phyloP scores from a whole-genome alignment of 2,113 vertebrate genomes.

The Promerops cafer region DNA sequence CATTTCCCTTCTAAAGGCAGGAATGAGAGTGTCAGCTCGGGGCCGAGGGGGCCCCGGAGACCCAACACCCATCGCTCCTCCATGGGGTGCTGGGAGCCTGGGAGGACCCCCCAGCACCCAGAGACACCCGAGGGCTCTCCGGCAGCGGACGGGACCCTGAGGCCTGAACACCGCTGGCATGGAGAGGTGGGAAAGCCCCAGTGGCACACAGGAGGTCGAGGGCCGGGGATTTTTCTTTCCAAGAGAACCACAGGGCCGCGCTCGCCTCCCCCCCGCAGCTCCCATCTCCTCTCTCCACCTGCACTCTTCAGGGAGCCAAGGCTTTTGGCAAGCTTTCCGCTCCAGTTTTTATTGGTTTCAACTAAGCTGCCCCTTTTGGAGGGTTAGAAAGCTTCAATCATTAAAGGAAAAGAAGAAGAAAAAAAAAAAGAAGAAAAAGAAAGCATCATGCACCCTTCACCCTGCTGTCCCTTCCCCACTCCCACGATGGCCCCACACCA shows the following conservation, averaged over 20 bases:
- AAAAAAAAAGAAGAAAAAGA: fast-evolving
- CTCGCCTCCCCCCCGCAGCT: conserved; percentile 54
- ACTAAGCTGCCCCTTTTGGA: conserved; percentile 72
- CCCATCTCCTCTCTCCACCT: conserved; percentile 78
- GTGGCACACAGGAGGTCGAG: not conserved
- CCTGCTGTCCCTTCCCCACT: not conserved
- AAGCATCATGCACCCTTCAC: not conserved
- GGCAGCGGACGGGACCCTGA: fast-evolving
- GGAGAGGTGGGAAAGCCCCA: not conserved
- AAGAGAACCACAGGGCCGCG: conserved; percentile 28
- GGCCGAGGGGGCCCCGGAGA: not conserved
- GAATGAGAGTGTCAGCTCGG: conserved; percentile 41
- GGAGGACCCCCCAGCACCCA: fast-evolving
- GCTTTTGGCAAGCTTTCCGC: conserved; percentile 69
- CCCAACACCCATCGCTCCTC: not conserved
- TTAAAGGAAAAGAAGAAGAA: not conserved
- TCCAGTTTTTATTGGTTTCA: conserved; percentile 74
- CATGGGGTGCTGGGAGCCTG: not conserved
- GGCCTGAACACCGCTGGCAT: not conserved
- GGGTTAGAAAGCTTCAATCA: conserved; percentile 60
- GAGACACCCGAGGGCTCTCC: not conserved
- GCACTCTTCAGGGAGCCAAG: conserved; percentile 74
- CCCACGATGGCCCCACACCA: fast-evolving
- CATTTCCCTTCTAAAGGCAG: conserved; percentile 64
- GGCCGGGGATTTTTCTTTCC: not conserved